Evolutionary conservation across 1,140 invertebrate species (phyloP).

Genomic region (Nebria ingens): DNA sequence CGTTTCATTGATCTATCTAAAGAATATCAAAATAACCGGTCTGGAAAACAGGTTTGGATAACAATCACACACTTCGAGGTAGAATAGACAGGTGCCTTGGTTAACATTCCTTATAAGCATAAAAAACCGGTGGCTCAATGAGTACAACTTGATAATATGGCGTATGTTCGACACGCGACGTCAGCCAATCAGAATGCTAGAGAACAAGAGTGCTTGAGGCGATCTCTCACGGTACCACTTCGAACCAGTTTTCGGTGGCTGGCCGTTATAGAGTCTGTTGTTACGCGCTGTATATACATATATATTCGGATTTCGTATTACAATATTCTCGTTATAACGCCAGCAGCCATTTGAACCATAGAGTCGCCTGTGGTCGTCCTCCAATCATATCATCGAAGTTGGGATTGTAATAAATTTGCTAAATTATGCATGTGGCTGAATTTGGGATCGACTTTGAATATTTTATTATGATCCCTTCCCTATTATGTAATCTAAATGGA

Average conservation of each 20-base stretch:
- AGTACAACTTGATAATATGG: too few relatives aligned
- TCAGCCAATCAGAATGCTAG: background rate
- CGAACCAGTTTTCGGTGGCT: background rate
- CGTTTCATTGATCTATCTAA: too few relatives aligned
- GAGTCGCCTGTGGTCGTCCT: background rate
- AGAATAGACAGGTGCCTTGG: too few relatives aligned
- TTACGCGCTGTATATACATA: background rate
- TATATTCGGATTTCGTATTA: too few relatives aligned
- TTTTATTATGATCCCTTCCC: background rate
- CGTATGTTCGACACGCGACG: background rate
- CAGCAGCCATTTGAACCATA: background rate
- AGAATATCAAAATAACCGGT: too few relatives aligned
- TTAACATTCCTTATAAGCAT: too few relatives aligned
- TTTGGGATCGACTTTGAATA: background rate
- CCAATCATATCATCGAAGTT: constrained; percentile 7
- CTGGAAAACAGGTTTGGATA: too few relatives aligned
- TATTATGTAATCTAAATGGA: too few relatives aligned
- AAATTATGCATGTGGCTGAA: constrained; percentile 3
- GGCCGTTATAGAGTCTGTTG: too few relatives aligned
- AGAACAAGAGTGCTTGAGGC: background rate
- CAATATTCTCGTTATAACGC: background rate
- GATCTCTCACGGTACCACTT: constrained; percentile 8
- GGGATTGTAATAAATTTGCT: constrained; percentile 3
- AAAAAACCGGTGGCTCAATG: too few relatives aligned
- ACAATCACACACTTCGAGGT: too few relatives aligned